Evolutionary conservation across 30 jellyfish, hydroid and myxozoan species (phyloP).

Genomic region (Pelagia noctiluca): DNA sequence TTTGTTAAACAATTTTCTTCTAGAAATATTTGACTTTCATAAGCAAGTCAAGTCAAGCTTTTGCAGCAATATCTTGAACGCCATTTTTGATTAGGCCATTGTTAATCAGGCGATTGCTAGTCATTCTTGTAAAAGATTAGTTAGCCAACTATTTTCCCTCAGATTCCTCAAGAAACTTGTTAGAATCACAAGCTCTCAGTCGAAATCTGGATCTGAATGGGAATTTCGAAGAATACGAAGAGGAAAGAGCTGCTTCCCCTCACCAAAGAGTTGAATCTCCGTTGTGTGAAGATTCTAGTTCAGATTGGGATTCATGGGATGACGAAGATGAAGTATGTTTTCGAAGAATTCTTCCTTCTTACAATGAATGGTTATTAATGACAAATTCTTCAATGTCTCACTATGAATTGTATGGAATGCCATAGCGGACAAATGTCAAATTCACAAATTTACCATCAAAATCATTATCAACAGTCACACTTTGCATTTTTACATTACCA

Average conservation of each 20-base stretch:
- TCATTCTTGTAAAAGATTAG: neutral
- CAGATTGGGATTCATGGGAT: conserved; percentile 93
- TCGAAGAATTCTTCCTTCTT: neutral
- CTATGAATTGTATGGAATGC: neutral
- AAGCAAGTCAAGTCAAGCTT: too few species aligned
- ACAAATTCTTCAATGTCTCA: neutral
- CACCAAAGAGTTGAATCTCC: conserved; percentile 48
- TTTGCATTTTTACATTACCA: too few species aligned
- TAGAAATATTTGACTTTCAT: too few species aligned
- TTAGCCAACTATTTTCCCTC: neutral
- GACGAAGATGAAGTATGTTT: conserved; percentile 63
- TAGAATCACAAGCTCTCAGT: conserved; percentile 57
- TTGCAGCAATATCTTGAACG: neutral
- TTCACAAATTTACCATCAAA: too few species aligned
- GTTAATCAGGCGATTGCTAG: neutral
- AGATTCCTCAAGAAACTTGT: conserved; percentile 57
- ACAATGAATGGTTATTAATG: neutral
- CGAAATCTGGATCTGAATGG: conserved; percentile 13
- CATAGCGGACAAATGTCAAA: too few species aligned
- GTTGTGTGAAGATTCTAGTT: conserved; percentile 51
- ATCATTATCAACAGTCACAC: too few species aligned
- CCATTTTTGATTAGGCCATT: neutral
- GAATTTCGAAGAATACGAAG: conserved; percentile 30
- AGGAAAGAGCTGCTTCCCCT: conserved; percentile 34
- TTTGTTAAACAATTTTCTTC: too few species aligned